Evolutionary conservation across 2,888 invertebrate genomes (phyloP).

Genomic region (Dasysyrphus albostriatus): DNA sequence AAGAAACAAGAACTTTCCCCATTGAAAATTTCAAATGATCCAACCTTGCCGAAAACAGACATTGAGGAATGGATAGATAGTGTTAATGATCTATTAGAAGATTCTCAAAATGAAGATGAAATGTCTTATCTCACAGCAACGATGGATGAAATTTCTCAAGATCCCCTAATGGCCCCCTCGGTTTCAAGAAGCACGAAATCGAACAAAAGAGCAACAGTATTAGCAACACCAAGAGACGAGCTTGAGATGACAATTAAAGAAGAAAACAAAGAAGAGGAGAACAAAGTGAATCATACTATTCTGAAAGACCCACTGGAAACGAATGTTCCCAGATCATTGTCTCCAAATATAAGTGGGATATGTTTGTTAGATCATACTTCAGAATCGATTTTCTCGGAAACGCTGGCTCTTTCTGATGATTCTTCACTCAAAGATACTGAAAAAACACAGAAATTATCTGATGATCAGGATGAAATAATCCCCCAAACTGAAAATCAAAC

Average conservation of each 20-base stretch:
- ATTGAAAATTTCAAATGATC: conserved; percentile 70
- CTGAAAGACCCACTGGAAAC: conserved; percentile 49
- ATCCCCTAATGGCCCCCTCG: conserved; percentile 77
- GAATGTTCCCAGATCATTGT: conserved; percentile 22
- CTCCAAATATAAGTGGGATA: conserved; percentile 80
- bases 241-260: conserved; percentile 48
- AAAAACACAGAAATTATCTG: conserved; percentile 38
- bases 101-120: conserved; percentile 70
- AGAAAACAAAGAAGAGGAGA: neutral
- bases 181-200: neutral
- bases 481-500: neutral
- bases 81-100: conserved; percentile 45
- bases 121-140: conserved; percentile 53
- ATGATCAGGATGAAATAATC: conserved; percentile 6
- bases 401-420: conserved; percentile 77
- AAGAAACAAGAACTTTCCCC: conserved; percentile 50
- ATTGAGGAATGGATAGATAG: conserved; percentile 79
- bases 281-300: neutral
- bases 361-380: conserved; percentile 80
- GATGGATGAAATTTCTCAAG: conserved; percentile 69
- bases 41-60: conserved; percentile 78
- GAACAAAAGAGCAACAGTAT: neutral
- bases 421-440: conserved; percentile 50
- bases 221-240: conserved; percentile 31
- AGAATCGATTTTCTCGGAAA: conserved; percentile 79